Conservation (phyloP, 2,113 vertebrate genomes). For the Ammodytes marinus region DNA sequence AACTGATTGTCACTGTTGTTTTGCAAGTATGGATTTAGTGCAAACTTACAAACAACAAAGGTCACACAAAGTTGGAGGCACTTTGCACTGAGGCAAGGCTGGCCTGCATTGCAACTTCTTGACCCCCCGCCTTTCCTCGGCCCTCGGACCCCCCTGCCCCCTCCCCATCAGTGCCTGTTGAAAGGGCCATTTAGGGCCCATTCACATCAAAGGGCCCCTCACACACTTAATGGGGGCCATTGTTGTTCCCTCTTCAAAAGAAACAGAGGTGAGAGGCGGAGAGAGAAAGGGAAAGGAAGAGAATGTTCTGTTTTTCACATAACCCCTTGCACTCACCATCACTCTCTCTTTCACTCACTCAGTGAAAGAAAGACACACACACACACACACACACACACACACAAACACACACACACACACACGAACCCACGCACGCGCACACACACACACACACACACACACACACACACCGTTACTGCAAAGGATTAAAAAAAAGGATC, state of each 20-base stretch:
- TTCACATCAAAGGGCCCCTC: slow-evolving; percentile 68
- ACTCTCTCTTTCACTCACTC: slow-evolving; percentile 11
- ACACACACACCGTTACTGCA: slow-evolving; percentile 4
- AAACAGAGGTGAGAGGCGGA: slow-evolving; percentile 40
- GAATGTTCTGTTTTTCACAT: slow-evolving; percentile 24
- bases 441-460: slow-evolving; percentile 16
- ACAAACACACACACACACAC: slow-evolving; percentile 20
- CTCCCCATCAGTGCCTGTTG: slow-evolving; percentile 13
- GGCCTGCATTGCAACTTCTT: slow-evolving; percentile 10
- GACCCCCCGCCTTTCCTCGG: not conserved
- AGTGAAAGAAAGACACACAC: not conserved
- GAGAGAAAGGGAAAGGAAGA: slow-evolving; percentile 46
- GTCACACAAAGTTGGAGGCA: not conserved
- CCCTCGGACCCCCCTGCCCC: not conserved
- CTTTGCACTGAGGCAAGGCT: not conserved
- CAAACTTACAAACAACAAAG: not conserved
- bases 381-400: not conserved
- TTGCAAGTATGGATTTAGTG: not conserved
- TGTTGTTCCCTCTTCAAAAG: slow-evolving; percentile 69
- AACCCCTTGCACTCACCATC: not conserved
- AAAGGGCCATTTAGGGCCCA: slow-evolving; percentile 55
- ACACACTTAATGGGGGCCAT: slow-evolving; percentile 58
- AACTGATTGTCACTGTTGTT: slow-evolving; percentile 26
- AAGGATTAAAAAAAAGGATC: slow-evolving; percentile 1
- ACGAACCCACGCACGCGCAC: too few relatives aligned